Percentiles rank a stretch among this genome's conserved stretches.
phyloP scores from a whole-genome alignment of 2,113 vertebrate species.

The Cyphomyrus discorhynchus region DNA sequence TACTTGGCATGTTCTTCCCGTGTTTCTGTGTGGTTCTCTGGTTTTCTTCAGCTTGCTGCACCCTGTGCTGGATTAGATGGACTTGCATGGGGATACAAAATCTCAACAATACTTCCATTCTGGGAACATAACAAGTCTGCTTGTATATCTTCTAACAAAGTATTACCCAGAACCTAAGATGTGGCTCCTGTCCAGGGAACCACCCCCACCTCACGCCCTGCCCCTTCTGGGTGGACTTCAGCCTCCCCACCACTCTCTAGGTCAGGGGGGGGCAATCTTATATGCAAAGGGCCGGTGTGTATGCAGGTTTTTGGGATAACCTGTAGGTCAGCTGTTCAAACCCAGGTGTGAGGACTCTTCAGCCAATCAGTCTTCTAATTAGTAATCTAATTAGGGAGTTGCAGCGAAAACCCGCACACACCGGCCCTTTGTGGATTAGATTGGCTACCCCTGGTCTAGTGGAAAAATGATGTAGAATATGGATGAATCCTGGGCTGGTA shows the following conservation, averaged over 20 bases:
- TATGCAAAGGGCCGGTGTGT: too few relatives aligned
- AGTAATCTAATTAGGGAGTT: too few relatives aligned
- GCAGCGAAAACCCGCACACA: too few relatives aligned
- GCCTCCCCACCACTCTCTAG: neutral
- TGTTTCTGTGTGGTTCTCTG: neutral
- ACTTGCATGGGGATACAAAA: neutral
- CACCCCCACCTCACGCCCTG: neutral
- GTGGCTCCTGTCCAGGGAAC: neutral
- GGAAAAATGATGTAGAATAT: neutral
- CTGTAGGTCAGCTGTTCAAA: too few relatives aligned
- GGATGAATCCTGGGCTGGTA: neutral
- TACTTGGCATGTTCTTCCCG: neutral
- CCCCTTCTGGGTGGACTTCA: neutral
- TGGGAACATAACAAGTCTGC: neutral
- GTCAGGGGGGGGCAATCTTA: too few relatives aligned
- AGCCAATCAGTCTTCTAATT: too few relatives aligned
- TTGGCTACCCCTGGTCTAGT: neutral
- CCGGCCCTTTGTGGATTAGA: too few relatives aligned
- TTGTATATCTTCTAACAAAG: neutral
- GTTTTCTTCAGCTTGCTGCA: neutral
- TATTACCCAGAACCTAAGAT: neutral
- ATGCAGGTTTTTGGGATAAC: too few relatives aligned
- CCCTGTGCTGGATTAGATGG: neutral
- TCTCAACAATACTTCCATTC: neutral
- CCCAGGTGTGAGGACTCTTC: too few relatives aligned